Conservation (phyloP, 2,888 invertebrate species). For the Cryptocephalus primarius region DNA sequence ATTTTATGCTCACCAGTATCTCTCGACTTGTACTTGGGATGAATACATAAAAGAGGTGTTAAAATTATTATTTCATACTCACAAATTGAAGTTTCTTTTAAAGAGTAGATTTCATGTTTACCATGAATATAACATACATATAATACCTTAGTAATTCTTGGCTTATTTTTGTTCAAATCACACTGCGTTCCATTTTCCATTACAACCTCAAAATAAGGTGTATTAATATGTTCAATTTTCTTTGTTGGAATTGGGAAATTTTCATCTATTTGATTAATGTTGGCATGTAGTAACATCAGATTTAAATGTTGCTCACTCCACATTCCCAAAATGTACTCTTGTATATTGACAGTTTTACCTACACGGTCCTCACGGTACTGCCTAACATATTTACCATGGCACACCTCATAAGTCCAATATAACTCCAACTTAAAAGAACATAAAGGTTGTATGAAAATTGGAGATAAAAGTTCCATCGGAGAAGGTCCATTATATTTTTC, state of each 20-base stretch:
- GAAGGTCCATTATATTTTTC: conserved; percentile 61
- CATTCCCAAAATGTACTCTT: conserved; percentile 77
- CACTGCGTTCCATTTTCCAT: conserved; percentile 87
- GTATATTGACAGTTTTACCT: conserved; percentile 67
- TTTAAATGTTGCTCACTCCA: conserved; percentile 58
- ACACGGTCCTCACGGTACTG: conserved; percentile 96
- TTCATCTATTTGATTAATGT: conserved; percentile 41
- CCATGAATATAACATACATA: conserved; percentile 86
- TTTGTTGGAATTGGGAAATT: conserved; percentile 41
- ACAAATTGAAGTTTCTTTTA: conserved; percentile 89
- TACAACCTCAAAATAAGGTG: conserved; percentile 80
- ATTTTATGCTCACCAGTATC: conserved; percentile 69
- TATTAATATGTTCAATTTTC: conserved; percentile 74
- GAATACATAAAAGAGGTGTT: conserved; percentile 75
- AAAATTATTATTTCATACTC: conserved; percentile 89
- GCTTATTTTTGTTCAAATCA: conserved; percentile 72
- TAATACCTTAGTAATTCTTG: conserved; percentile 67
- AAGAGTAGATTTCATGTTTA: conserved; percentile 82
- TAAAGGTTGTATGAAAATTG: conserved; percentile 63
- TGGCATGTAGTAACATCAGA: conserved; percentile 43
- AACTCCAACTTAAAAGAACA: conserved; percentile 72
- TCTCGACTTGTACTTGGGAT: conserved; percentile 77
- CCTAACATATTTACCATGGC: conserved; percentile 81
- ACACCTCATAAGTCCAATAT: conserved; percentile 95
- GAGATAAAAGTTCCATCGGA: conserved; percentile 65